Base-by-base conservation (phyloP, 1,140 invertebrate species). In the Nebria ingens region DNA sequence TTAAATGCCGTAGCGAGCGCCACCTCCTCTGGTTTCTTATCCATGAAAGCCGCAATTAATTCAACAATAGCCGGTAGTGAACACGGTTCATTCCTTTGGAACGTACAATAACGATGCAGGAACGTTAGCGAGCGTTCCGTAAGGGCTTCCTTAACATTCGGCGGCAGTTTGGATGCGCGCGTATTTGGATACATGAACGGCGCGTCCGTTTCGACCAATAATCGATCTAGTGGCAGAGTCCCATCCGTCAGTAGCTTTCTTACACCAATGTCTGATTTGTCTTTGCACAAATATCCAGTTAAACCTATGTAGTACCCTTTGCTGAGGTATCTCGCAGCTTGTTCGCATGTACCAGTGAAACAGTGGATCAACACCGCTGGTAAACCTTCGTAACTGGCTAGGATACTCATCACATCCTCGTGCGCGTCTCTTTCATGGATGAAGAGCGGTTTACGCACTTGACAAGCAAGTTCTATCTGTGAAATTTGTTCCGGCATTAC, bases 111-210 rank as follows among this genome's bases (percentile, higher is more conserved):
- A 70, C 76, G 74, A 68, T 80, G 77, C 64, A 80, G 71, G 66
- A 79, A 80, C 54, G 74, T 77, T 74, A 78, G 75, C 20, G 78
- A 82, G 76, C 89, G 82, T 74, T 93, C 87, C 6, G 91, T 92
- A 49, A 97, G 74, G 40, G 82, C 81, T 62, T 89, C 84, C 74
- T 93, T 95, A 2, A 97, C 84, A 67, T 89, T 82, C 54, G 81
- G 68, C 21, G 91, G 89, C 62, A 97, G 71, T 71, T 96, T 96
- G 17, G 91, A 93, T 52, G 92, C 92, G 68, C 93, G 77, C 45
- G 91, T 91, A 68, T 97, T 97, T 0, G 93, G 93, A 71, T 93
- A 97, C 90, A 96, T 93, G 65, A 93, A 97, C 0, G 93, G 93
- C 9, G 92, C 86, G 75, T 97, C 93, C 1, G 91, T 94, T 74